These are phyloP conservation scores for Heterocephalus glaber DNA, from an alignment of 2,113 vertebrate genomes.

Conservation along the genomic window DNA sequence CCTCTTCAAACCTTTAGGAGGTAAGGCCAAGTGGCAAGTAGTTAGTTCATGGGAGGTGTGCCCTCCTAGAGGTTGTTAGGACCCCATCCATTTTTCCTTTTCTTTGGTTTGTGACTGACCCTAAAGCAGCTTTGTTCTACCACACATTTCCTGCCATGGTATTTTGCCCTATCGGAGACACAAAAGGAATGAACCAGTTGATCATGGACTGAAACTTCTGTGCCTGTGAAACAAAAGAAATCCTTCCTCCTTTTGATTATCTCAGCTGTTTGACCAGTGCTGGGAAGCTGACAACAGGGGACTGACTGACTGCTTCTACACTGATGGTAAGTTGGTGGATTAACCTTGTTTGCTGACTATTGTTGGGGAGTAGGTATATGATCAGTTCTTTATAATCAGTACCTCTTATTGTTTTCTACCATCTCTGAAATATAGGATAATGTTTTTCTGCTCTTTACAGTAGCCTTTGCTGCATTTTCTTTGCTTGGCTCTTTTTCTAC, in stretches of 20 bases:
- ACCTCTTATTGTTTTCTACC: not conserved
- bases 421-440: not conserved
- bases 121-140: not conserved
- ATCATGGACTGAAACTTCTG: not conserved
- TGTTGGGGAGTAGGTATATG: not conserved
- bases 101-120: not conserved
- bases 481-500: not conserved
- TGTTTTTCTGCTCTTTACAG: not conserved
- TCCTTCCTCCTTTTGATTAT: not conserved
- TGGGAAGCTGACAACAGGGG: not conserved
- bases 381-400: fast-evolving
- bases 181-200: not conserved
- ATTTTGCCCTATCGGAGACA: not conserved
- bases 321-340: not conserved
- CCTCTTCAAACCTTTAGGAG: not conserved
- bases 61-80: not conserved
- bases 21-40: not conserved
- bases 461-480: not conserved
- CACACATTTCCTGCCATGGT: not conserved
- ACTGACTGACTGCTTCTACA: not conserved
- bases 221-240: not conserved
- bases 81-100: not conserved
- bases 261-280: not conserved
- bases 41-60: not conserved
- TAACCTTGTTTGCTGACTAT: not conserved